These are phyloP conservation scores for Achlya flavicornis DNA, from an alignment of 2,888 invertebrate genomes.

Conservation along the genomic window DNA sequence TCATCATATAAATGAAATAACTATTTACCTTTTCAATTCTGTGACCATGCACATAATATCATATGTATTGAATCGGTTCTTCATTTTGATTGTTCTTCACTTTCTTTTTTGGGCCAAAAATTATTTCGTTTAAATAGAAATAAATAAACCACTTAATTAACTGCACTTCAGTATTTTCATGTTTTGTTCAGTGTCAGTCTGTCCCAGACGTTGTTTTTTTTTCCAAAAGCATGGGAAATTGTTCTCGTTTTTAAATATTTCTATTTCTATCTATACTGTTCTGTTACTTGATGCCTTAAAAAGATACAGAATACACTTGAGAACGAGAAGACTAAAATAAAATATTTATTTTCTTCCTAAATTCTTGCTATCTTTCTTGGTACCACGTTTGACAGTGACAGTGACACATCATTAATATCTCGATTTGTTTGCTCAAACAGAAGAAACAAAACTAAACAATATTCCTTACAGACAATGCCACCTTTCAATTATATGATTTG, in stretches of 20 bases:
- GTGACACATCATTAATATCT: not conserved
- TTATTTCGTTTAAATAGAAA: not conserved
- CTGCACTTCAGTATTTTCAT: not conserved
- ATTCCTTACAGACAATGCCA: no score
- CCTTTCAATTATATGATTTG: no score
- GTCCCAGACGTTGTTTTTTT: not conserved
- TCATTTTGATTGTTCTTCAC: slow-evolving; percentile 85
- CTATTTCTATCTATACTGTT: not conserved
- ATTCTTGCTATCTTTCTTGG: not conserved
- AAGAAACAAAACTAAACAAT: no score
- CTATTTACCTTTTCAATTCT: slow-evolving; percentile 91
- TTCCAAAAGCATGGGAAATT: not conserved
- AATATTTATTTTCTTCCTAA: no score
- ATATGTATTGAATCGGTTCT: slow-evolving; percentile 95
- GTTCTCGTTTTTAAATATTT: not conserved
- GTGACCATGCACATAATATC: slow-evolving; percentile 95
- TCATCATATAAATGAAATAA: not conserved
- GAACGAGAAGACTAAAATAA: not conserved
- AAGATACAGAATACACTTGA: not conserved
- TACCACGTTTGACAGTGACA: slow-evolving; percentile 1
- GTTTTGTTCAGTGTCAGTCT: not conserved
- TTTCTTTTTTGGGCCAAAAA: slow-evolving; percentile 17
- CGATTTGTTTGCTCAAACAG: no score
- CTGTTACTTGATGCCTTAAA: not conserved
- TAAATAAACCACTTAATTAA: not conserved